Conservation (phyloP, 2,797 vertebrate genomes). For the Hippoglossus hippoglossus region DNA sequence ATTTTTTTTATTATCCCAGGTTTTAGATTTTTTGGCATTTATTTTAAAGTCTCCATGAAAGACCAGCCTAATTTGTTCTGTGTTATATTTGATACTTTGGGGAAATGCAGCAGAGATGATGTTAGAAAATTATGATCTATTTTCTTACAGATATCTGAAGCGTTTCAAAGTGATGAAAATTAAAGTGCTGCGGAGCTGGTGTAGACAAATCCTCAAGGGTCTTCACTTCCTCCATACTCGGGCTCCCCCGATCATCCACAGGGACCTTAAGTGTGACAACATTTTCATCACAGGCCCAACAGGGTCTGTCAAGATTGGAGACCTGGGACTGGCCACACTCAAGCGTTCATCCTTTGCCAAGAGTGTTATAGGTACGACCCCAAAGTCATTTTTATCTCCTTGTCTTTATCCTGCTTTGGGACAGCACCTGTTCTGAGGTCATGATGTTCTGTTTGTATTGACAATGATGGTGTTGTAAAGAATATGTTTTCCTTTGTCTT, state of each 20-base stretch:
- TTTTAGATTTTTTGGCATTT: neutral
- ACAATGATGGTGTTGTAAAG: constrained; percentile 48
- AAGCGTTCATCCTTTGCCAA: constrained; percentile 99
- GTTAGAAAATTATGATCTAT: constrained; percentile 9
- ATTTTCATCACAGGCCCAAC: constrained; percentile 99
- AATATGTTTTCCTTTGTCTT: constrained; percentile 46
- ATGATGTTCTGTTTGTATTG: constrained; percentile 32
- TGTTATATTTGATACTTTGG: neutral
- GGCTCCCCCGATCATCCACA: constrained; percentile 96
- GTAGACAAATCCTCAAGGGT: constrained; percentile 97
- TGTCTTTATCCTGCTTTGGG: constrained; percentile 41
- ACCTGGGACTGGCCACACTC: constrained; percentile 95
- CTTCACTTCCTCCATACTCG: constrained; percentile 98
- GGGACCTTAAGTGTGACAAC: constrained; percentile 98
- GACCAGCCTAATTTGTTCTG: neutral
- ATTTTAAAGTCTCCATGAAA: no score
- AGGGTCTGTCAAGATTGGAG: constrained; percentile 98
- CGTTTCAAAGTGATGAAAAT: constrained; percentile 99
- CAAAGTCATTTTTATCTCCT: constrained; percentile 57
- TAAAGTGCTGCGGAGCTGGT: constrained; percentile 98
- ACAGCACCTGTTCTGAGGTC: constrained; percentile 29
- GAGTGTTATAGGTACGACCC: constrained; percentile 97
- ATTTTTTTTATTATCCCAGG: neutral
- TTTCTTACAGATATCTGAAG: constrained; percentile 91
- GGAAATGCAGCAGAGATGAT: neutral